phyloP scores from a whole-genome alignment of 2,888 invertebrate species.

The Habrosyne pyritoides region DNA sequence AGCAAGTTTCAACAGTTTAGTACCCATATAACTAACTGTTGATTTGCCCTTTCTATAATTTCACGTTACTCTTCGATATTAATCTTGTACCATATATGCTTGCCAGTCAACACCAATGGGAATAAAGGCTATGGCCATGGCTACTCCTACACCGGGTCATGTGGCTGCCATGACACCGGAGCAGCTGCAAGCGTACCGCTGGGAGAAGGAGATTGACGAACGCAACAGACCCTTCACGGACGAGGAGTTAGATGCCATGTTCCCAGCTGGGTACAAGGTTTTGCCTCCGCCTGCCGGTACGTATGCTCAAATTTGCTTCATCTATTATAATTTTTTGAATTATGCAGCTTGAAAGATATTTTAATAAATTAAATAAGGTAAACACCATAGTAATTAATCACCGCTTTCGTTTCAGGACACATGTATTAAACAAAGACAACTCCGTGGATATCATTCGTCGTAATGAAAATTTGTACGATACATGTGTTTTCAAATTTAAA shows the following conservation, averaged over 20 bases:
- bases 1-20: neutral
- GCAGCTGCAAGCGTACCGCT: conserved; percentile 98
- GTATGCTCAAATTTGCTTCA: conserved; percentile 32
- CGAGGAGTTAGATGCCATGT: conserved; percentile 98
- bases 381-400: conserved; percentile 72
- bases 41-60: neutral
- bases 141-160: conserved; percentile 98
- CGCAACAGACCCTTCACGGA: conserved; percentile 97
- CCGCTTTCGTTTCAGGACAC: conserved; percentile 80
- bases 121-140: conserved; percentile 98
- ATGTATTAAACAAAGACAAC: conserved; percentile 70
- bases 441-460: conserved; percentile 48
- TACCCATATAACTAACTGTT: neutral
- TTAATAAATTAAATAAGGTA: conserved; percentile 40
- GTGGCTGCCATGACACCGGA: conserved; percentile 99
- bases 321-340: neutral
- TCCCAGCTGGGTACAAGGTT: conserved; percentile 99
- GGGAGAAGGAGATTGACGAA: conserved; percentile 99
- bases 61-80: neutral
- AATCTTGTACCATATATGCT: conserved; percentile 10
- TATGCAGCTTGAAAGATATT: conserved; percentile 17
- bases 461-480: conserved; percentile 47
- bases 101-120: conserved; percentile 91
- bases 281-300: conserved; percentile 95
- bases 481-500: conserved; percentile 64